These are phyloP conservation scores for Hirundo rustica DNA, from an alignment of 2,797 vertebrate species.

Conservation along the genomic window DNA sequence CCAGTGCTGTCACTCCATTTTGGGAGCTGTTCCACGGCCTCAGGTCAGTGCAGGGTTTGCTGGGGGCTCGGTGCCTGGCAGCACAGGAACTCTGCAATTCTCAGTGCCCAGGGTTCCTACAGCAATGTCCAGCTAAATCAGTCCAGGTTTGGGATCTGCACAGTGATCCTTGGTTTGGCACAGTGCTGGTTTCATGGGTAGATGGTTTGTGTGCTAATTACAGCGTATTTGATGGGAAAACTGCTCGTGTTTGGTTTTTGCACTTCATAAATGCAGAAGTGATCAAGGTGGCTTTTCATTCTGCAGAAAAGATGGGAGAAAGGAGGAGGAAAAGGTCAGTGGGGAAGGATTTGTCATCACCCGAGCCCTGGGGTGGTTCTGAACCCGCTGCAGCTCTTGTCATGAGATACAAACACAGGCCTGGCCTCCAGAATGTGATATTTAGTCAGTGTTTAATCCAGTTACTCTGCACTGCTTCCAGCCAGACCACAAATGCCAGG, in stretches of 20 bases:
- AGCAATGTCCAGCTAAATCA: not conserved
- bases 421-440: not conserved
- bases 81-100: no score
- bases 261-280: not conserved
- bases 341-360: not conserved
- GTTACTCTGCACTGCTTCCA: not conserved
- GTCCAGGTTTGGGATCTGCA: not conserved
- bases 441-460: not conserved
- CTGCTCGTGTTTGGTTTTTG: not conserved
- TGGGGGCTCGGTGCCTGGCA: no score
- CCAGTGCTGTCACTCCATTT: no score
- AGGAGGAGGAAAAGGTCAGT: not conserved
- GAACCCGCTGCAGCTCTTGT: not conserved
- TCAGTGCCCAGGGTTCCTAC: no score
- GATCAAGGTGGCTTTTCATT: not conserved
- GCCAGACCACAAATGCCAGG: not conserved
- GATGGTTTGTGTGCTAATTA: not conserved
- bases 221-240: not conserved
- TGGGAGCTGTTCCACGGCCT: no score
- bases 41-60: no score
- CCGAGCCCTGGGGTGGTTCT: not conserved
- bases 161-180: not conserved
- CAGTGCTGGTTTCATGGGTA: not conserved
- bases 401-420: not conserved
- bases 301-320: not conserved